Evolutionary conservation across 2,113 vertebrate genomes (phyloP).

Genomic region (Hippocampus mohnikei): DNA sequence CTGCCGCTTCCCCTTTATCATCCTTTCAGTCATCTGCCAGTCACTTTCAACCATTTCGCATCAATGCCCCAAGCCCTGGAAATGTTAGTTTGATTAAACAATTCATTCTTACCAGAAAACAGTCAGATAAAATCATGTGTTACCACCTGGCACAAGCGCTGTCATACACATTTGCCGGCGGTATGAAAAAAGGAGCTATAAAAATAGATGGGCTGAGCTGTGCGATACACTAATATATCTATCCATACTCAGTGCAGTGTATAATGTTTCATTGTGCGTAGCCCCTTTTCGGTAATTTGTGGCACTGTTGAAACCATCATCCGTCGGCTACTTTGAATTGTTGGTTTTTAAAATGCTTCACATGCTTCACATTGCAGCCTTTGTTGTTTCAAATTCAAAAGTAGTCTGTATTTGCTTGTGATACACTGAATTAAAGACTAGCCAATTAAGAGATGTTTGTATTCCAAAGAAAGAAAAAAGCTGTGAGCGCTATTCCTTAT

Average conservation of each 20-base stretch:
- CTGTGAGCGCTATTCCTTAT: too few relatives aligned
- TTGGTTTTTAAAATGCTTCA: too few relatives aligned
- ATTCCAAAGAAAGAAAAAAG: too few relatives aligned
- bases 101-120: conserved; percentile 6
- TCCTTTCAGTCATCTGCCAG: conserved; percentile 30
- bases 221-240: neutral
- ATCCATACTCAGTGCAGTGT: neutral
- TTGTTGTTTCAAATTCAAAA: too few relatives aligned
- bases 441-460: too few relatives aligned
- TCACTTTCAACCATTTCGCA: conserved; percentile 48
- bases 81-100: conserved; percentile 30
- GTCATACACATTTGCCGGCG: conserved; percentile 11
- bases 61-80: conserved; percentile 18
- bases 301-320: neutral
- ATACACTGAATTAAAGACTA: too few relatives aligned
- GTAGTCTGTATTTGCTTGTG: too few relatives aligned
- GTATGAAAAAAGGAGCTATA: neutral
- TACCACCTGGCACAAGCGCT: conserved; percentile 14
- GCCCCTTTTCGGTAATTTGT: neutral
- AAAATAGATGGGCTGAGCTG: conserved; percentile 14
- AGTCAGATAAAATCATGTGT: conserved; percentile 15
- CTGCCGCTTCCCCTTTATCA: conserved; percentile 37
- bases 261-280: neutral
- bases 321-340: too few relatives aligned
- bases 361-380: too few relatives aligned